phyloP scores from a whole-genome alignment of 2,888 invertebrate species.

The Asteroscopus sphinx region DNA sequence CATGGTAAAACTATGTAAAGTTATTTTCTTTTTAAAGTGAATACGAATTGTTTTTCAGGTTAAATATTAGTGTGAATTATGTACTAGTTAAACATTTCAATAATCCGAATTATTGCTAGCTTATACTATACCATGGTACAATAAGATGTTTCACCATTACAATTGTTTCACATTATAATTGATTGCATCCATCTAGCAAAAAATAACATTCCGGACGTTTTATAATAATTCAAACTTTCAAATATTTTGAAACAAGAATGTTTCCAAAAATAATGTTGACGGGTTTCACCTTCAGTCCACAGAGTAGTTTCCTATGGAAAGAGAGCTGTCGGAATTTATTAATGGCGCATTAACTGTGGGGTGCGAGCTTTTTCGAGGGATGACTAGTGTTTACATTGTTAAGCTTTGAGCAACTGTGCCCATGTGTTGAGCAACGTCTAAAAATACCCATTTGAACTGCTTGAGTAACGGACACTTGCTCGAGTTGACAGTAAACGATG shows the following conservation, averaged over 20 bases:
- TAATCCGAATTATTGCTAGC: constrained; percentile 1
- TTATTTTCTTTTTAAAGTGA: too few species aligned
- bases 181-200: constrained; percentile 22
- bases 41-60: background rate
- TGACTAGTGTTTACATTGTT: constrained; percentile 46
- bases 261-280: constrained; percentile 42
- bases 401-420: constrained; percentile 8
- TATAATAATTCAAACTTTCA: constrained; percentile 8
- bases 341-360: constrained; percentile 44
- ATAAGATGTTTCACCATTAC: background rate
- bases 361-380: constrained; percentile 49
- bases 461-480: too few species aligned
- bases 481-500: constrained; percentile 13
- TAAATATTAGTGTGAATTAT: too few species aligned
- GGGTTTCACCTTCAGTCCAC: constrained; percentile 22
- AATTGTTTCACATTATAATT: constrained; percentile 8
- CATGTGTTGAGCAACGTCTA: constrained; percentile 30
- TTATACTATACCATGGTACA: too few species aligned
- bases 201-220: constrained; percentile 16
- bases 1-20: too few species aligned
- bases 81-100: background rate
- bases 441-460: constrained; percentile 28
- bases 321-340: constrained; percentile 44
- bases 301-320: constrained; percentile 40
- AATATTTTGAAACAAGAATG: constrained; percentile 26